These are phyloP conservation scores for Loriculus beryllinus DNA, from an alignment of 2,797 vertebrate genomes.

Conservation along the genomic window DNA sequence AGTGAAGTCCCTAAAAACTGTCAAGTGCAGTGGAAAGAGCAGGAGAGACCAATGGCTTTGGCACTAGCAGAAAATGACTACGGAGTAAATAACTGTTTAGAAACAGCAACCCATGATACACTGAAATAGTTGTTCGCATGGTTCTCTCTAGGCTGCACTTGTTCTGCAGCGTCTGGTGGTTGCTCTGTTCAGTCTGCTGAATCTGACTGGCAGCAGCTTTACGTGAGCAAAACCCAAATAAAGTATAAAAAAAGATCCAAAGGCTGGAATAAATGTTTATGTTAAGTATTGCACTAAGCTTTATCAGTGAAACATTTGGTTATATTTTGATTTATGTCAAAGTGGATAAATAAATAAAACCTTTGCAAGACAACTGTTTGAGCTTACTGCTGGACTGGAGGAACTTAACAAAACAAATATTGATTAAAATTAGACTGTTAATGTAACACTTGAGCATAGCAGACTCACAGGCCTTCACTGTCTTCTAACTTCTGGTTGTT, in stretches of 20 bases:
- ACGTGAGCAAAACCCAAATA: neutral
- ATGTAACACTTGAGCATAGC: neutral
- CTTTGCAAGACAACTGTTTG: neutral
- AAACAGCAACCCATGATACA: neutral
- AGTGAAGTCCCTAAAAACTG: neutral
- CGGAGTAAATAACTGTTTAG: neutral
- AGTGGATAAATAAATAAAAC: neutral
- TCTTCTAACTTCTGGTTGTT: neutral
- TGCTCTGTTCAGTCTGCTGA: neutral
- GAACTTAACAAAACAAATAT: neutral
- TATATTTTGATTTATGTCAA: neutral
- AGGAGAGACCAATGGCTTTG: neutral
- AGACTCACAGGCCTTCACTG: neutral
- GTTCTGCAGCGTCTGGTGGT: neutral
- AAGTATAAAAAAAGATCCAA: neutral
- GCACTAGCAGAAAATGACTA: neutral
- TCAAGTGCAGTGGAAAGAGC: neutral
- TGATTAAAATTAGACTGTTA: neutral
- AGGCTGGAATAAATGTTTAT: neutral
- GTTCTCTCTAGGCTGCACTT: neutral
- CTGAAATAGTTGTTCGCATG: neutral
- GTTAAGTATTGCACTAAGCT: neutral
- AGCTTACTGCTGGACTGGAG: neutral
- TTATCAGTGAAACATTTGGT: neutral
- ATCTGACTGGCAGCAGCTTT: neutral